Base-by-base conservation (phyloP, 1,140 invertebrate genomes). In the Neodiprion fabricii region DNA sequence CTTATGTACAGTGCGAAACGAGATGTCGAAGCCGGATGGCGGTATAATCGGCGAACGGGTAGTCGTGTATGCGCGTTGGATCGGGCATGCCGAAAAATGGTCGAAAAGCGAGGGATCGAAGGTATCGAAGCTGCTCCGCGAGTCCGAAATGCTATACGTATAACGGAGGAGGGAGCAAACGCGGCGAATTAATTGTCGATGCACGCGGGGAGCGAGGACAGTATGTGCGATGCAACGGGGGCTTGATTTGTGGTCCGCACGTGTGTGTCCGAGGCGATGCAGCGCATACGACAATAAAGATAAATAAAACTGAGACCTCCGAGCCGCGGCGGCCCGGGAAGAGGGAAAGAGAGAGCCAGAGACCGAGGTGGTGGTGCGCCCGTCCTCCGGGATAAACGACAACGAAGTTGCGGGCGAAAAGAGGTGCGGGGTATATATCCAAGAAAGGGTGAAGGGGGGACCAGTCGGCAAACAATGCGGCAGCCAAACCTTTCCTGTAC, bases 171-270 rank as follows among this genome's bases (percentile, higher is more conserved):
- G 82, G 70, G 83, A 83, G 83, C 81, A 84, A 84, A 85, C 84
- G 82, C 84, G 85, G 84, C 85, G 85, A 85, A 86, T 86, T 85
- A 86, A 86, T 85, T 85, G 84, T 85, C 85, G 84, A 84, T 83
- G 84, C 85, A 81, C 83, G 53, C 11, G 53, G n/a, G 53, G 48
- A 53, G 53, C n/a, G 14, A 72, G 21, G 49, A 78, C 78, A 72
- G 72, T 74, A 74, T 77, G 53, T 61, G 76, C 82, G 84, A 86
- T 85, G 81, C 77, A 82, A 5, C 28, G 28, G 80, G 75, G 77
- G 77, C 75, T 83, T 83, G 85, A 86, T 85, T 86, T 86, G 84
- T 85, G 84, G 81, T 75, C 78, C 82, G 82, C 85, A 84, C 83
- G 83, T 85, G 83, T 82, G 80, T 83, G 75, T 72, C 72, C 67